Evolutionary conservation across 2,888 invertebrate genomes (phyloP).

Genomic region (Caenorhabditis zanzibari): DNA sequence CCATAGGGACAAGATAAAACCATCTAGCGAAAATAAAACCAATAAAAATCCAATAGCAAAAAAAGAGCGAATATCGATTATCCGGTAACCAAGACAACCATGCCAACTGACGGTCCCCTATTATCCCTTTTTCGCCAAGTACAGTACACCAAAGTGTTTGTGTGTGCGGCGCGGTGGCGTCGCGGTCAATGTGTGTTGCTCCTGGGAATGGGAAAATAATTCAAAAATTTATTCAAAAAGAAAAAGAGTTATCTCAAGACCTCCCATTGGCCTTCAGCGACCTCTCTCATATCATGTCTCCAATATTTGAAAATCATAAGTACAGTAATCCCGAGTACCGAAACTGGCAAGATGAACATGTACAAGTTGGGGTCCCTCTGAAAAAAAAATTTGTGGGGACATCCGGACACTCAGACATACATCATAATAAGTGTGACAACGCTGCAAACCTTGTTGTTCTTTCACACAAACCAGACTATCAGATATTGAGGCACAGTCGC

Average conservation of each 20-base stretch:
- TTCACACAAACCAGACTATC: slow-evolving; percentile 11
- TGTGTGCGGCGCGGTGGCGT: no score
- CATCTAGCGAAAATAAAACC: no score
- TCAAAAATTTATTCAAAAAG: background rate
- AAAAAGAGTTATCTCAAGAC: background rate
- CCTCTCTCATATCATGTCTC: background rate
- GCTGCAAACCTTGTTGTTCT: background rate
- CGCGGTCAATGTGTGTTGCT: no score
- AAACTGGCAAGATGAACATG: background rate
- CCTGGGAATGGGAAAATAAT: background rate
- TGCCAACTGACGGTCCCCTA: no score
- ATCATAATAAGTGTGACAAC: slow-evolving; percentile 38
- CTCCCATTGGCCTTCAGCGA: background rate
- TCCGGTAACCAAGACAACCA: no score
- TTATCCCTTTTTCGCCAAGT: no score
- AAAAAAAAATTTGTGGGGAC: background rate
- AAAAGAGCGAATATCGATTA: no score
- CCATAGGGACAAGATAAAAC: no score
- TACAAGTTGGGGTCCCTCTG: background rate
- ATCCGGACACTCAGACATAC: background rate
- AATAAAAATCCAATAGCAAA: no score
- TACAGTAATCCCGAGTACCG: background rate
- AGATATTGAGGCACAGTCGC: slow-evolving; percentile 16
- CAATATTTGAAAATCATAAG: background rate
- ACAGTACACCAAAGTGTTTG: no score